Base-by-base conservation (phyloP, 2,797 vertebrate genomes). In the Tadarida brasiliensis region DNA sequence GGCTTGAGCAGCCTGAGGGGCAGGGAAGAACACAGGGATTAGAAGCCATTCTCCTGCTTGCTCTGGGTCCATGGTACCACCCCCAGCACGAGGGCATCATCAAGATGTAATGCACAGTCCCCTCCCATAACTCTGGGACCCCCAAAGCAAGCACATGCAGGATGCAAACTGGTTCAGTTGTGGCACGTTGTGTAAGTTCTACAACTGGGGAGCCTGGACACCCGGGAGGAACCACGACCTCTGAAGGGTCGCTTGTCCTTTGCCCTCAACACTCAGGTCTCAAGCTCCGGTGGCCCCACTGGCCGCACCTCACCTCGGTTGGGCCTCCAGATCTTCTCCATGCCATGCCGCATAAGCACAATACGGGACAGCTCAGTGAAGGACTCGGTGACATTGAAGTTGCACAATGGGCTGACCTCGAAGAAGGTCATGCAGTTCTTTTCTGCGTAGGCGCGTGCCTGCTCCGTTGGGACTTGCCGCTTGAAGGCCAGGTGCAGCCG, bases 391-490 rank as follows among this genome's bases (percentile, higher is more conserved):
- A 99, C 99, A 0, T 99, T 99, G 99, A 99, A 99, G 98, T 99
- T 99, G 98, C 99, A 99, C 93, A 99, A 98, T 0, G 99, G 99
- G 97, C 99, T 99, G 98, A 99, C 99, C 97, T 99, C 99, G 1
- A 99, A 99, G 98, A 99, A 99, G 0, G 99, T 99, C 99, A 99
- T 99, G 98, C 99, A 99, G 97, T 99, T 99, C 98, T 99, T 99
- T 98, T 99, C 99, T 0, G 99, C 99, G 0, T 99, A 99, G 2
- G 99, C 99, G 0, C 99, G 98, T 0, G 99, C 99, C 97, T 99
- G 99, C 98, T 99, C 99, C 0, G 99, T 99, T 0, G 99, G 99
- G 54, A 99, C 99, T 98, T 99, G 99, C 33, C 99, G 98, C 98
- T 99, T 99, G 98, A 99, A 99, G 63, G 99, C 99, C 71, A 99